Conservation (phyloP, 2,888 invertebrate species). For the Tenodera sinensis region DNA sequence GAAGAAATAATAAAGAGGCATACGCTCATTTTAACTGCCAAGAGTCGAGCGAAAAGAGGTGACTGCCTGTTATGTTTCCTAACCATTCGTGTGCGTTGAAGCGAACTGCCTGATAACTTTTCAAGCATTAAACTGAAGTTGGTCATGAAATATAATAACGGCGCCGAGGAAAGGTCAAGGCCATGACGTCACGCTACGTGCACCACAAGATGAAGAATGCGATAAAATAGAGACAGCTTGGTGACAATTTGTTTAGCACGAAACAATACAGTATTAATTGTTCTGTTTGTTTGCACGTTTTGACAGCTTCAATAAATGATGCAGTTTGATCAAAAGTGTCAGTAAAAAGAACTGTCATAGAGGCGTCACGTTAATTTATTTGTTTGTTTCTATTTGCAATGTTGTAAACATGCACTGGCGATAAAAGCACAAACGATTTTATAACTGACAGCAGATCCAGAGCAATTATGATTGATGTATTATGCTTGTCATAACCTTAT, state of each 20-base stretch:
- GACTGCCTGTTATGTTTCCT: background rate
- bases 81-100: background rate
- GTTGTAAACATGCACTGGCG: too few relatives aligned
- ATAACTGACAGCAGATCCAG: too few relatives aligned
- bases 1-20: background rate
- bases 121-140: background rate
- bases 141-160: background rate
- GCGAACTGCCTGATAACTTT: background rate
- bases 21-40: background rate
- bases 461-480: too few relatives aligned
- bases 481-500: too few relatives aligned
- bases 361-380: too few relatives aligned
- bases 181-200: background rate
- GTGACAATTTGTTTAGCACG: background rate
- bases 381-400: too few relatives aligned
- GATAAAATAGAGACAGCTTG: background rate
- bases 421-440: too few relatives aligned
- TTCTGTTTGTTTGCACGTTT: too few relatives aligned
- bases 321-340: too few relatives aligned
- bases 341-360: too few relatives aligned
- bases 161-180: background rate
- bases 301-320: too few relatives aligned
- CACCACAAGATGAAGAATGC: background rate
- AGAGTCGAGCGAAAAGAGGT: background rate
- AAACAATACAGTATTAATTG: background rate